Evolutionary conservation across 2,888 invertebrate species (phyloP), one percentile per base, ranked within the genome.

Genomic region (Scelioninae gen. 2): DNA sequence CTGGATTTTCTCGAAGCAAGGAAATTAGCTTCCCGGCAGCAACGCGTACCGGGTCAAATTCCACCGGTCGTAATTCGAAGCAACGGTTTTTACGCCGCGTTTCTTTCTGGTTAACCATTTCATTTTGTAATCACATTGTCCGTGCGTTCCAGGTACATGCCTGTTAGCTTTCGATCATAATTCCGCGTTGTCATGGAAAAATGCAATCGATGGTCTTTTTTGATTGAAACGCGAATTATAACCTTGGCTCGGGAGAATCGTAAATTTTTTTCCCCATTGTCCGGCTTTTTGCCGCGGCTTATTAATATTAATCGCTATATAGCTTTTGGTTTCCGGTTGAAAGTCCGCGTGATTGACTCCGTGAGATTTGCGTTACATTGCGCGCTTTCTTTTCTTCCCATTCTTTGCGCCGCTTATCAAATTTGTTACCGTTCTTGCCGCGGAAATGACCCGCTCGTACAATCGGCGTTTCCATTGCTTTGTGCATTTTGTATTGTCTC

Each of bases 281-380:
- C 18, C 13, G 13, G 15, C 48, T 16, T 46, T 64, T 43, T 28
- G 41, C 11, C 31, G 15, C 39, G 11, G 9, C 53, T 55, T 43
- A 25, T 57, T 50, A 35, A 60, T 52, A 13, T 28, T 60, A n/a
- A n/a, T n/a, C n/a, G n/a, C n/a, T 60, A 35, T 15, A 16, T 18
- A 28, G 37, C n/a, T 37, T 52, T 60, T 68, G 60, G 50, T 68
- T 68, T 68, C 60, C 60, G 68, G 68, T 68, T 68, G 58, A 39
- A 39, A 39, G 39, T 39, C 16, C 39, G 31, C n/a, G n/a, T n/a
- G n/a, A n/a, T n/a, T n/a, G n/a, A n/a, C n/a, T n/a, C n/a, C n/a
- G n/a, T n/a, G n/a, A n/a, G n/a, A n/a, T n/a, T n/a, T n/a, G n/a
- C n/a, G n/a, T n/a, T n/a, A n/a, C n/a, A n/a, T n/a, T n/a, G n/a